Base-by-base conservation (phyloP, 2,888 invertebrate species). In the Rotaria sp. region DNA sequence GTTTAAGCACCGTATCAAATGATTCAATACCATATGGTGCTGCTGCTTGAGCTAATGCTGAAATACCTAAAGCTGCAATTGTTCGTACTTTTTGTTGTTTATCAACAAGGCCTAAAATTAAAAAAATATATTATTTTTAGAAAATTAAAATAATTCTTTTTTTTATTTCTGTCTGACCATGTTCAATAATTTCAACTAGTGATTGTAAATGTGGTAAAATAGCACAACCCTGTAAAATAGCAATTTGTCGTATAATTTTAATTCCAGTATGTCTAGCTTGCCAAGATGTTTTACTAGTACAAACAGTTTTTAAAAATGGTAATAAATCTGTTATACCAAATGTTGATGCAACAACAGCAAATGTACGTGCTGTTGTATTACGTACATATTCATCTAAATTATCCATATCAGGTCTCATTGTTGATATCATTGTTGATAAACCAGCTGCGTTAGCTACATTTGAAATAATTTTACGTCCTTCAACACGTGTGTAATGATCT, bases 11-110 rank as follows among this genome's bases (percentile, higher is more conserved):
- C 0, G 97, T 97, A 92, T 99, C 99, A 91, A 99, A 99, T 87
- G 97, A 98, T 91, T 99, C 99, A 90, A 99, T 99, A 93, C 99
- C 99, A 90, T 99, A 99, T 0, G 99, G 99, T 0, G 98, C 97
- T n/a, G 98, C 97, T 24, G 99, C 98, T 93, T 99, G 99, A 35
- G 99, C 99, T 50, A 99, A 92, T 0, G 99, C 99, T 55, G 99
- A 98, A 90, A 99, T 94, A 26, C 98, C 98, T 89, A 99, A 92
- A 48, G 99, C 99, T 4, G 99, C 99, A 89, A 99, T 99, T 0
- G 99, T 99, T 87, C 99, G 94, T 41, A 98, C 97, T 93, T 99
- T 99, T 90, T 99, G 99, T 90, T 99, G 99, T 89, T 99, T 99
- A 90, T 99, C 99, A 1, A 97, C 96, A 89, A 99, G 92, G 85